phyloP scores from a whole-genome alignment of 2,797 vertebrate species.

The Columba guinea region DNA sequence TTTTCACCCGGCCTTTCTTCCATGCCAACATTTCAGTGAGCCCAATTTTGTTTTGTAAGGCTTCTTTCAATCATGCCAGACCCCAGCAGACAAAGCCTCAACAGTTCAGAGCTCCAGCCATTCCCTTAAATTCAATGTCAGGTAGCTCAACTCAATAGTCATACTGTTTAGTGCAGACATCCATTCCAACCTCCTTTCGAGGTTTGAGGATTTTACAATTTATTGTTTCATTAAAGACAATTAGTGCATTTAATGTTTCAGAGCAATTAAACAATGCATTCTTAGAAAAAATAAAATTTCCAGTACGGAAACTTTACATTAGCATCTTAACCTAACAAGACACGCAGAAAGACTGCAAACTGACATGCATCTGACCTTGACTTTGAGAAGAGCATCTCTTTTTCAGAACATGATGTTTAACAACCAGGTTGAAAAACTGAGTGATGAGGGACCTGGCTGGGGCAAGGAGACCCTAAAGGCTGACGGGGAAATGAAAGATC shows the following conservation, averaged over 20 bases:
- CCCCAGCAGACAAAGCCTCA: conserved; percentile 62
- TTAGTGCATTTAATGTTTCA: background rate
- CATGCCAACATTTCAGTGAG: conserved; percentile 46
- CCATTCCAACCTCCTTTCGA: background rate
- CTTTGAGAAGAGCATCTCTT: background rate
- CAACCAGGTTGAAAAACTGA: background rate
- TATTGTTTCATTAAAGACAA: conserved; percentile 20
- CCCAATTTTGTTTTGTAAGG: conserved; percentile 45
- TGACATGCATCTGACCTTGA: background rate
- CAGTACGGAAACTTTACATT: background rate
- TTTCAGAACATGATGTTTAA: background rate
- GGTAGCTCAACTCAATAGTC: conserved; percentile 49
- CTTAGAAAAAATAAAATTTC: background rate
- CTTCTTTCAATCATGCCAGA: conserved; percentile 61
- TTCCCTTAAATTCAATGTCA: conserved; percentile 43
- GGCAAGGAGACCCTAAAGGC: background rate
- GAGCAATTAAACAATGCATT: background rate
- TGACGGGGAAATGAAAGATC: background rate
- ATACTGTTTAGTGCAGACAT: background rate
- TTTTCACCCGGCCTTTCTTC: background rate
- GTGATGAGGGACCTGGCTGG: background rate
- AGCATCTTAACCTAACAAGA: background rate
- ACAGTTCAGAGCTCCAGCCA: conserved; percentile 43
- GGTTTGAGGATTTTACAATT: background rate
- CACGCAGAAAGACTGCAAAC: background rate